phyloP scores from a whole-genome alignment of 2,888 invertebrate species.

The Hyppa rectilinea region DNA sequence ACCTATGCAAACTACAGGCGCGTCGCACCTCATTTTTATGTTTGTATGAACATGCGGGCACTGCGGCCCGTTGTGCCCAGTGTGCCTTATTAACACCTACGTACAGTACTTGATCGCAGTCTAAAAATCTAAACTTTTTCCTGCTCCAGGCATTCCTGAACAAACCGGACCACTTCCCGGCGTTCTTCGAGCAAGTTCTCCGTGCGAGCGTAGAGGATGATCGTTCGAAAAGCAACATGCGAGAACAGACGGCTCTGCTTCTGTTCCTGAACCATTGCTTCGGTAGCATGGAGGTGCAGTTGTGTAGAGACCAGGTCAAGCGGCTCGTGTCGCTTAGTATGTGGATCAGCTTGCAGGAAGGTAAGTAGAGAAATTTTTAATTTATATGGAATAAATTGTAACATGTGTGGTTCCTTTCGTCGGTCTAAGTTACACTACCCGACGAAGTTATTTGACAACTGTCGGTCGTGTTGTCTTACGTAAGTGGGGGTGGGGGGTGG shows the following conservation, averaged over 20 bases:
- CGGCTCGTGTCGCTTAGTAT: slow-evolving; percentile 97
- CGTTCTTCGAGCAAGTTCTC: slow-evolving; percentile 95
- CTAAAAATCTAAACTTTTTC: not conserved
- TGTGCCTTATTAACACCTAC: not conserved
- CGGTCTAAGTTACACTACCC: not conserved
- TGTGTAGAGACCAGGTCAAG: slow-evolving; percentile 98
- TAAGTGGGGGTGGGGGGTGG: not conserved
- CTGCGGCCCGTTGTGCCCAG: not conserved
- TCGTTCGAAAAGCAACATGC: slow-evolving; percentile 80
- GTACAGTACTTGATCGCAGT: not conserved
- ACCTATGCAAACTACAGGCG: not conserved
- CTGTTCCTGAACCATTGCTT: slow-evolving; percentile 99
- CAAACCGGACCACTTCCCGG: slow-evolving; percentile 94
- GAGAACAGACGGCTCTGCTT: slow-evolving; percentile 96
- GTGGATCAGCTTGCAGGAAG: slow-evolving; percentile 97
- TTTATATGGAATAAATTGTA: not conserved
- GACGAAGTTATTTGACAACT: not conserved
- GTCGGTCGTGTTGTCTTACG: not conserved
- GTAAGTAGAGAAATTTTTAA: slow-evolving; percentile 79
- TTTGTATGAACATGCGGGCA: not conserved
- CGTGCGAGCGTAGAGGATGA: slow-evolving; percentile 93
- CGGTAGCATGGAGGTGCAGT: slow-evolving; percentile 98
- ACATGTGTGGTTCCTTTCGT: not conserved
- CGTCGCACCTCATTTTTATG: not conserved
- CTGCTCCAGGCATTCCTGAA: slow-evolving; percentile 93